Percentiles rank a stretch among this genome's conserved stretches.
Evolutionary conservation across 2,113 vertebrate species (phyloP).

Genomic region (Himantopus leucocephalus): DNA sequence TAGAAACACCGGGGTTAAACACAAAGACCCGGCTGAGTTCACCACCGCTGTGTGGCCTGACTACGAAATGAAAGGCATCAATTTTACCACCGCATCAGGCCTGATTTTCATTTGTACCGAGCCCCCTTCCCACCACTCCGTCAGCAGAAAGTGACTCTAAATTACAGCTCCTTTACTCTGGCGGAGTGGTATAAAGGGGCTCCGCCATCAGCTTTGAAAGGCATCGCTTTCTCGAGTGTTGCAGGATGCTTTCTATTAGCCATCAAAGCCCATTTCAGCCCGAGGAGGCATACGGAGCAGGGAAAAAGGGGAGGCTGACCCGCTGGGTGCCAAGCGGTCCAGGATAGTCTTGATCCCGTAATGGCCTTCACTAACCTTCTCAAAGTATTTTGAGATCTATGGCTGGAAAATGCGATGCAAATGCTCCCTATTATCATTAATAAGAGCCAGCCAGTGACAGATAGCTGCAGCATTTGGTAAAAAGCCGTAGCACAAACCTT

Average conservation of each 20-base stretch:
- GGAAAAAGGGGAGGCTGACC: neutral
- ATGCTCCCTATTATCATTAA: accelerated
- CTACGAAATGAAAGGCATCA: neutral
- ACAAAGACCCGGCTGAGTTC: constrained; percentile 5
- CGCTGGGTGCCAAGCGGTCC: neutral
- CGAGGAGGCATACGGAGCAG: neutral
- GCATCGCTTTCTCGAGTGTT: neutral
- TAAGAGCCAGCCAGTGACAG: neutral
- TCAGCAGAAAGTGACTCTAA: neutral
- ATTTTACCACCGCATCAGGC: neutral
- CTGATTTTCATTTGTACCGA: constrained; percentile 20
- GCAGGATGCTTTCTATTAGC: neutral
- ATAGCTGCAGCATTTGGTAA: neutral
- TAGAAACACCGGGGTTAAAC: constrained; percentile 17
- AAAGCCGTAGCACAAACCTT: neutral
- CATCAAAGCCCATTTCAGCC: neutral
- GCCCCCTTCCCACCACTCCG: neutral
- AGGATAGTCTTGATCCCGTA: neutral
- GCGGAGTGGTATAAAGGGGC: neutral
- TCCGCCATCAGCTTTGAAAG: neutral
- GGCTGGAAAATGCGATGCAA: neutral
- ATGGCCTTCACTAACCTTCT: neutral
- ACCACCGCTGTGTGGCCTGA: neutral
- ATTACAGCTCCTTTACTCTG: neutral
- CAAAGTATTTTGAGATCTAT: neutral